Conservation (phyloP, 2,888 invertebrate genomes). For the Heliconius ethilla region DNA sequence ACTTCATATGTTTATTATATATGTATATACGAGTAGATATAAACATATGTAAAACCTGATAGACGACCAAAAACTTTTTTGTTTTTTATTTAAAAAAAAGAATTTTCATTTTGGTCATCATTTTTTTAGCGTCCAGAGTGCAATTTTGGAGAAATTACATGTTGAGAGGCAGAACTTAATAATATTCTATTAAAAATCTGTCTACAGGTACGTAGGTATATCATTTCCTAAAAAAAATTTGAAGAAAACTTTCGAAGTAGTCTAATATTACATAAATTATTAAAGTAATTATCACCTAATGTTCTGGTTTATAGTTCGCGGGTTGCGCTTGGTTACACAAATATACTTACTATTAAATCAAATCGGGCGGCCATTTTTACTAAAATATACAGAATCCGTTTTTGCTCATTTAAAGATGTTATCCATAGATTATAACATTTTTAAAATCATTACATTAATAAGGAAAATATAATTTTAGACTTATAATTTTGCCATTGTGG, state of each 20-base stretch:
- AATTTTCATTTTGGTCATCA: background rate
- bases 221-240: fast-evolving
- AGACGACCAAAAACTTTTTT: background rate
- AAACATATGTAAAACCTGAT: background rate
- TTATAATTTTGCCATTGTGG: too few species aligned
- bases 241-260: background rate
- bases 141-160: background rate
- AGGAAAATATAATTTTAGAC: too few species aligned
- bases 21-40: background rate
- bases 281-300: background rate
- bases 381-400: background rate
- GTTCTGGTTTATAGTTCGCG: background rate
- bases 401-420: too few species aligned
- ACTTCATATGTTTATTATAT: background rate
- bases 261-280: background rate
- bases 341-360: background rate
- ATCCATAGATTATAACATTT: too few species aligned
- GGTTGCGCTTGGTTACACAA: background rate
- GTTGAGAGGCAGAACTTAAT: too few species aligned
- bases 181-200: background rate
- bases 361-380: background rate
- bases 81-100: background rate
- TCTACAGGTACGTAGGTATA: background rate
- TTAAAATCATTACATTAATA: too few species aligned
- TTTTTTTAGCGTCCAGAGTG: background rate